phyloP scores from a whole-genome alignment of 2,888 invertebrate species.

The Salticus scenicus region DNA sequence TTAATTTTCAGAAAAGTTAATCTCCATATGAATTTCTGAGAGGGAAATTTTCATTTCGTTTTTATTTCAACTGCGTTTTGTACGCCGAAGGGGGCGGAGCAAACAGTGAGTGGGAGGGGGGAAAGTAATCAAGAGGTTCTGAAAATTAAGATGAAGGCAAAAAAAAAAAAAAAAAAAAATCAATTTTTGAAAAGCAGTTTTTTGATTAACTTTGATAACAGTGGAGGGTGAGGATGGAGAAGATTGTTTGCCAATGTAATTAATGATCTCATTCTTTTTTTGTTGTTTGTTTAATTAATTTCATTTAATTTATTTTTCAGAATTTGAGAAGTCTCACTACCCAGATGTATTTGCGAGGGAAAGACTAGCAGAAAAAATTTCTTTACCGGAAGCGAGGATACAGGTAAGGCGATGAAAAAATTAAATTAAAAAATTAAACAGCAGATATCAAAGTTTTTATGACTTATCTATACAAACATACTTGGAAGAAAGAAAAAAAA shows the following conservation, averaged over 20 bases:
- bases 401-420: conserved; percentile 84
- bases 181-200: background rate
- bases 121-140: background rate
- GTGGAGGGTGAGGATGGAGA: background rate
- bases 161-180: background rate
- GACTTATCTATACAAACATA: background rate
- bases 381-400: conserved; percentile 93
- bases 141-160: background rate
- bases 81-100: background rate
- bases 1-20: background rate
- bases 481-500: background rate
- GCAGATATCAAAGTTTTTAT: background rate
- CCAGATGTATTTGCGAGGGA: conserved; percentile 96
- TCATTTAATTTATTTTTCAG: conserved; percentile 79
- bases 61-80: conserved; percentile 5
- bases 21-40: conserved; percentile 14
- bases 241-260: conserved; percentile 8
- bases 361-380: conserved; percentile 91
- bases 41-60: conserved; percentile 4
- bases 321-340: conserved; percentile 95
- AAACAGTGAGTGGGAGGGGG: background rate
- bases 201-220: conserved; percentile 1
- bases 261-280: background rate
- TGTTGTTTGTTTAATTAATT: conserved; percentile 15
- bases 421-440: background rate